Evolutionary conservation across 2,797 vertebrate genomes (phyloP).

Genomic region (Halcyon chelicuti): DNA sequence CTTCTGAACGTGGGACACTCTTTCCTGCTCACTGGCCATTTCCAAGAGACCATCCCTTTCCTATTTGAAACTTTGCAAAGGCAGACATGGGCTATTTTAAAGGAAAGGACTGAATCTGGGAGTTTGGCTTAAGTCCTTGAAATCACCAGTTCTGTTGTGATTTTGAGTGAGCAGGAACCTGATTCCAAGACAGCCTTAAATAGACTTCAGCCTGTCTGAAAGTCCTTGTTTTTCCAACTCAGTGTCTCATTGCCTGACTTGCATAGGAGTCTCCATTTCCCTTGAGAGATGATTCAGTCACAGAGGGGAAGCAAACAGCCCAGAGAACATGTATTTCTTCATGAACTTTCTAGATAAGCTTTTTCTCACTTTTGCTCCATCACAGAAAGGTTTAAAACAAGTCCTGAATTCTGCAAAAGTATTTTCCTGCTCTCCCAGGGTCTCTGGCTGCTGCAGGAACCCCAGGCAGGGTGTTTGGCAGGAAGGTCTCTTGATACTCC

Average conservation of each 20-base stretch:
- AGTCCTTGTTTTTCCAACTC: neutral
- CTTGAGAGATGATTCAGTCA: neutral
- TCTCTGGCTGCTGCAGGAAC: neutral
- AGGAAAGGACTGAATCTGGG: neutral
- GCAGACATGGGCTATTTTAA: neutral
- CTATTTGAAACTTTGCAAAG: neutral
- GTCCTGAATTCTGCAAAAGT: neutral
- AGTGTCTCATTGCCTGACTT: neutral
- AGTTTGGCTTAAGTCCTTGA: neutral
- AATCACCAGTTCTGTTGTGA: neutral
- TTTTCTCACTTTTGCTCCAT: neutral
- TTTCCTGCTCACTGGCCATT: neutral
- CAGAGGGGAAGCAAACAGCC: neutral
- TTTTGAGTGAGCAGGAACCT: neutral
- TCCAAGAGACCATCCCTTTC: neutral
- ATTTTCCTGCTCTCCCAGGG: neutral
- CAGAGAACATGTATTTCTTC: neutral
- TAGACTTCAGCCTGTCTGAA: neutral
- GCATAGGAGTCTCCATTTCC: neutral
- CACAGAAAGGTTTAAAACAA: neutral
- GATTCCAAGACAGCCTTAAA: neutral
- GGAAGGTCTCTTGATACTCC: fast-evolving
- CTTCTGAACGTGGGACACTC: neutral
- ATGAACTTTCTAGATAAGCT: neutral
- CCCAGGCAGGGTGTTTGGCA: fast-evolving